phyloP scores from a whole-genome alignment of 2,888 invertebrate species.

The Athetis lepigone region DNA sequence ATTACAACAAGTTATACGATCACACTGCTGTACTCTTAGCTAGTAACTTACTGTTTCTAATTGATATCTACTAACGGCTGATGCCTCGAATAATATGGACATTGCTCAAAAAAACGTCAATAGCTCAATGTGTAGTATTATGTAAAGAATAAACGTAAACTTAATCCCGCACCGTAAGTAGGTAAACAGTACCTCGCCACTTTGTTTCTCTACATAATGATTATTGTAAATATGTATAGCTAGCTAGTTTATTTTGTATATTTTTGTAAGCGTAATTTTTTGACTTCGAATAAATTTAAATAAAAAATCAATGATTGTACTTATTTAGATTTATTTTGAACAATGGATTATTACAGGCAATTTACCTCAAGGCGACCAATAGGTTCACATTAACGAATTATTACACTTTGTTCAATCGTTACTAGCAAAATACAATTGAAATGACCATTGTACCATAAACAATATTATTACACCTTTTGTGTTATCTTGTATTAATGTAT shows the following conservation, averaged over 20 bases:
- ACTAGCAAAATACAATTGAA: too few relatives aligned
- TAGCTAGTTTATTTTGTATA: constrained; percentile 36
- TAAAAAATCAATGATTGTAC: background rate
- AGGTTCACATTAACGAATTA: too few relatives aligned
- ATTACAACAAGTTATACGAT: constrained; percentile 4
- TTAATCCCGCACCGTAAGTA: constrained; percentile 30
- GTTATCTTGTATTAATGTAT: too few relatives aligned
- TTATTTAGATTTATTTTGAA: too few relatives aligned
- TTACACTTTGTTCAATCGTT: too few relatives aligned
- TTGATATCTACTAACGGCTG: too few relatives aligned
- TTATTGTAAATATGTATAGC: constrained; percentile 17
- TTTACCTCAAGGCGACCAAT: background rate
- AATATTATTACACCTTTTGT: too few relatives aligned
- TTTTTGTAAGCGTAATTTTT: constrained; percentile 27
- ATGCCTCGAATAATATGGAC: too few relatives aligned
- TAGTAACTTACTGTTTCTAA: background rate
- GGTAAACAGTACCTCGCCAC: constrained; percentile 9
- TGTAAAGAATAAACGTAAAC: constrained; percentile 2
- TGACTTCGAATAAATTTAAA: constrained; percentile 27
- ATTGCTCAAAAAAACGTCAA: too few relatives aligned
- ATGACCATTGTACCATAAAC: too few relatives aligned
- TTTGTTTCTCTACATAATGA: constrained; percentile 1
- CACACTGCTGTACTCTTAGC: constrained; percentile 6
- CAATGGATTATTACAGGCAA: background rate
- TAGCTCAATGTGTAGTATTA: background rate